Evolutionary conservation across 2,113 vertebrate species (phyloP).

Genomic region (Pampusana beccarii): DNA sequence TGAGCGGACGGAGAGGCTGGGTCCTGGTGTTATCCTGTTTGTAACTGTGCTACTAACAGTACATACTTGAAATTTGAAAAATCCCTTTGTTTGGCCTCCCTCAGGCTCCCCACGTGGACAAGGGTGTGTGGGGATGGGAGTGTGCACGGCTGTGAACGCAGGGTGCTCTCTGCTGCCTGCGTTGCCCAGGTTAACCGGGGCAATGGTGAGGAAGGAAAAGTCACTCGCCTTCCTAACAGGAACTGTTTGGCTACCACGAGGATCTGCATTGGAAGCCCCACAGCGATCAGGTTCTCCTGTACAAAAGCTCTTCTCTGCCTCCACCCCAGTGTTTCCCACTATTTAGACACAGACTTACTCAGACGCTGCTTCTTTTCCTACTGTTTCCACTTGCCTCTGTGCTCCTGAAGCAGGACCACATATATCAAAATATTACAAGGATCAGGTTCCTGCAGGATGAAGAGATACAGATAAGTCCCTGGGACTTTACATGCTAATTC

Average conservation of each 20-base stretch:
- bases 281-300: background rate
- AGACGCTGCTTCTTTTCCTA: background rate
- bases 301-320: background rate
- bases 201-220: background rate
- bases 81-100: constrained; percentile 26
- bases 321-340: background rate
- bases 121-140: constrained; percentile 37
- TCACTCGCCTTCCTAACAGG: fast-evolving
- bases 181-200: fast-evolving
- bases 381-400: background rate
- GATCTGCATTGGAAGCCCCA: background rate
- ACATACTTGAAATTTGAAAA: background rate
- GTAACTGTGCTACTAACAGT: background rate
- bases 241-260: background rate
- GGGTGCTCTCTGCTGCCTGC: background rate
- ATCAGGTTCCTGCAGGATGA: background rate
- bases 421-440: background rate
- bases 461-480: background rate
- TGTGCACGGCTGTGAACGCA: background rate
- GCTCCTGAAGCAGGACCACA: background rate
- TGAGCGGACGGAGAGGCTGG: background rate
- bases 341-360: background rate
- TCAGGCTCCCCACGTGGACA: constrained; percentile 4
- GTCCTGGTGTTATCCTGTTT: background rate
- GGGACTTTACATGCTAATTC: background rate